phyloP scores from a whole-genome alignment of 2,113 vertebrate genomes.

The Crocuta crocuta region DNA sequence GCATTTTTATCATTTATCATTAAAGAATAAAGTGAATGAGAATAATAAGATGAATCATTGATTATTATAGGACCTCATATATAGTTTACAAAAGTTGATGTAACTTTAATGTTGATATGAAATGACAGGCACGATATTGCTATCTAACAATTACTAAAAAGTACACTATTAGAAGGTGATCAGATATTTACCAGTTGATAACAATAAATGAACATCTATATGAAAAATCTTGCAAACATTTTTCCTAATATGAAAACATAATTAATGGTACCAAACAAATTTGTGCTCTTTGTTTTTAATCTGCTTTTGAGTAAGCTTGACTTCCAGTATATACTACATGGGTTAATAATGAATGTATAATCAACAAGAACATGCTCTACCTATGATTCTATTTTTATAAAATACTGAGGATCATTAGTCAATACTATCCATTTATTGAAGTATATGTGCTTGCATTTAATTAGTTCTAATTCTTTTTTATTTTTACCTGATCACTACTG shows the following conservation, averaged over 20 bases:
- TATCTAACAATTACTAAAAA: neutral
- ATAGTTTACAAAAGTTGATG: neutral
- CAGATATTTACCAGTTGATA: neutral
- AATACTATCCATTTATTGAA: neutral
- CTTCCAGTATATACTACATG: neutral
- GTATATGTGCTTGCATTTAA: neutral
- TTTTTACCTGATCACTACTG: neutral
- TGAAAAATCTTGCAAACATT: neutral
- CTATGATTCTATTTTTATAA: neutral
- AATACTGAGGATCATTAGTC: neutral
- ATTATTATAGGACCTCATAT: neutral
- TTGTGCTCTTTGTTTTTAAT: neutral
- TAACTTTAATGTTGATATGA: neutral
- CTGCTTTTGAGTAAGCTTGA: neutral
- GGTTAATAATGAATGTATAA: neutral
- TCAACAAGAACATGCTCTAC: neutral
- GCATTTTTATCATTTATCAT: neutral
- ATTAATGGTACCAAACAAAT: neutral
- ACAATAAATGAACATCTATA: neutral
- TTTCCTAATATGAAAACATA: neutral
- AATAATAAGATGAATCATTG: neutral
- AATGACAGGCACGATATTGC: neutral
- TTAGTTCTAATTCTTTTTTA: neutral
- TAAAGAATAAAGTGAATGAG: neutral
- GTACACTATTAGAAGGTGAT: neutral